Evolutionary conservation across 2,888 invertebrate genomes (phyloP), one percentile per base, ranked within the genome.

Genomic region (Drosophila paracracens): DNA sequence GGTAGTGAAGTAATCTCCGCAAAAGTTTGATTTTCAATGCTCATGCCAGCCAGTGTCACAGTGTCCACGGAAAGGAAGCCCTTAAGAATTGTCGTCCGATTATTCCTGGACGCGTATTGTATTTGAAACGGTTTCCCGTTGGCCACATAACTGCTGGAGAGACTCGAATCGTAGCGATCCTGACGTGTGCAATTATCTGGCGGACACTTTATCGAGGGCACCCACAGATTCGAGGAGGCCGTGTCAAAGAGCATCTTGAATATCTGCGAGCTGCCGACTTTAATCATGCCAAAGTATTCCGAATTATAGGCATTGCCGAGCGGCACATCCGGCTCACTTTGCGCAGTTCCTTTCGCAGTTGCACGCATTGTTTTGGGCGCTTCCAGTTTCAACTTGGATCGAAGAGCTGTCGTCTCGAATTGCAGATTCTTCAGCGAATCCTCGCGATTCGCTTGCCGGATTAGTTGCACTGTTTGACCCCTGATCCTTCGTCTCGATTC

Each of bases 201-300:
- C 74, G 36, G 31, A 35, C 86, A 86, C 13, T 76, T 21, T 59
- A 97, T 96, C 92, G 95, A 95, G 91, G 97, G 99, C 98, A 10
- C 98, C 78, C 81, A 83, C 2, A 88, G 59, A 21, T 86, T 86
- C 0, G 87, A 51, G 0, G 86, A 88, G 38, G 62, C 86, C 13
- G 86, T 99, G 94, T 99, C 99, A 94, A 99, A 99, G 74, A 99
- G 96, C 68, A 99, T 98, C 89, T 95, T 96, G 94, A 99, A 99
- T 2, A 93, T 94, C 94, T 99, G 99, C 50, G 95, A 95, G 69
- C 99, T 95, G 67, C 99, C 99, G 93, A 99, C 96, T 0, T 95
- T 94, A 85, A 99, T 98, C 3, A 95, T 6, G n/a, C 71, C 81
- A 31, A 57, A 87, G 31, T 90, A 90, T 6, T 81, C 76, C 58